Evolutionary conservation across 1,140 invertebrate species (phyloP).

Genomic region (Orchesella cincta): DNA sequence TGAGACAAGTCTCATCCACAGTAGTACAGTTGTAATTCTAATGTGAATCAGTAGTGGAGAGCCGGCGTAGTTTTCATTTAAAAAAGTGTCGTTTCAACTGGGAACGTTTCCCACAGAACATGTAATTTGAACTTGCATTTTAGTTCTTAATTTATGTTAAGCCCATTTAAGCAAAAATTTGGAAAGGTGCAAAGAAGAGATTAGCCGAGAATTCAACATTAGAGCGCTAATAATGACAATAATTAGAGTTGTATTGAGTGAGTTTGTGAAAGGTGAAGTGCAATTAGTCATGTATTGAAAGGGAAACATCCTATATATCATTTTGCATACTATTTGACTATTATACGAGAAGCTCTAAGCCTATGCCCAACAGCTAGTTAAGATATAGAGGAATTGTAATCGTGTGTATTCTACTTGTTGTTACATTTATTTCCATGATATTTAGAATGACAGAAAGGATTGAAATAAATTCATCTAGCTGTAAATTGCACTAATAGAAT

Average conservation of each 20-base stretch:
- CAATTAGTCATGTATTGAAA: background rate
- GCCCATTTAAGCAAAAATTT: background rate
- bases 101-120: conserved; percentile 5
- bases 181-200: conserved; percentile 11
- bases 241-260: background rate
- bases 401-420: no score
- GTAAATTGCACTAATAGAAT: no score
- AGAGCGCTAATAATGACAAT: background rate
- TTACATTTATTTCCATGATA: no score
- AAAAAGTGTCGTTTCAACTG: background rate
- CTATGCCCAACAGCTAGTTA: no score
- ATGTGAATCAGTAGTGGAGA: no score
- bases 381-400: no score
- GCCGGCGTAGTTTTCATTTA: no score
- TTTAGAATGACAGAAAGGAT: no score
- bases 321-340: background rate
- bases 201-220: background rate
- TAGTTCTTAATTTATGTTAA: conserved; percentile 15
- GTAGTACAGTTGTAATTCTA: no score
- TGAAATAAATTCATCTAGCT: no score
- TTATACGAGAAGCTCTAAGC: background rate
- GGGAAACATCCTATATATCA: background rate
- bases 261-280: background rate
- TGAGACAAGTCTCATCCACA: no score
- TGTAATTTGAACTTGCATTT: background rate